Conservation (phyloP, 2,888 invertebrate genomes). For the Abrostola triplasia region DNA sequence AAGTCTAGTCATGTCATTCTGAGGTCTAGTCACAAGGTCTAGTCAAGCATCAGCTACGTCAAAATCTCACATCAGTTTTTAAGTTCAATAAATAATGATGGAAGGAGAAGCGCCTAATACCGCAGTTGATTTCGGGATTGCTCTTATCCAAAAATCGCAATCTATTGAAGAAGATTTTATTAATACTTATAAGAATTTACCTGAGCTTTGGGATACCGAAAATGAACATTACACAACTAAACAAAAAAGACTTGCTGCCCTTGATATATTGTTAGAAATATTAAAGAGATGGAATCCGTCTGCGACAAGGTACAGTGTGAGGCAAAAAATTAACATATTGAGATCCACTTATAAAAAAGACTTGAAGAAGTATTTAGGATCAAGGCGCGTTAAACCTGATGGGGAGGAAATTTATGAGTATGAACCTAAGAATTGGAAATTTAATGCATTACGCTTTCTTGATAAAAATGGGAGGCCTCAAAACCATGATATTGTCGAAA, state of each 20-base stretch:
- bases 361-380: constrained; percentile 54
- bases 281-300: constrained; percentile 53
- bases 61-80: not conserved
- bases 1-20: too few species aligned
- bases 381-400: constrained; percentile 51
- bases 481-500: constrained; percentile 31
- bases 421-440: constrained; percentile 62
- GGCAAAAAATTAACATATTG: constrained; percentile 65
- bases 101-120: constrained; percentile 17
- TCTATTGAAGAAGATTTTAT: constrained; percentile 58
- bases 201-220: constrained; percentile 61
- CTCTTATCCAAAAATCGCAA: constrained; percentile 30
- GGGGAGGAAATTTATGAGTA: constrained; percentile 59
- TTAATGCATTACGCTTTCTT: constrained; percentile 59
- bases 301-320: constrained; percentile 56
- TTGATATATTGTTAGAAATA: constrained; percentile 55
- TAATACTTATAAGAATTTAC: constrained; percentile 55
- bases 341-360: constrained; percentile 65
- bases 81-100: constrained; percentile 28
- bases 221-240: constrained; percentile 63
- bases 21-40: too few species aligned
- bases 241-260: constrained; percentile 55
- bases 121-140: not conserved
- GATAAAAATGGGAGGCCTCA: constrained; percentile 25
- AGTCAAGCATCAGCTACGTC: too few species aligned